Evolutionary conservation across 2,888 invertebrate genomes (phyloP), one percentile per base, ranked within the genome.

Genomic region (Brachylomia viminalis): DNA sequence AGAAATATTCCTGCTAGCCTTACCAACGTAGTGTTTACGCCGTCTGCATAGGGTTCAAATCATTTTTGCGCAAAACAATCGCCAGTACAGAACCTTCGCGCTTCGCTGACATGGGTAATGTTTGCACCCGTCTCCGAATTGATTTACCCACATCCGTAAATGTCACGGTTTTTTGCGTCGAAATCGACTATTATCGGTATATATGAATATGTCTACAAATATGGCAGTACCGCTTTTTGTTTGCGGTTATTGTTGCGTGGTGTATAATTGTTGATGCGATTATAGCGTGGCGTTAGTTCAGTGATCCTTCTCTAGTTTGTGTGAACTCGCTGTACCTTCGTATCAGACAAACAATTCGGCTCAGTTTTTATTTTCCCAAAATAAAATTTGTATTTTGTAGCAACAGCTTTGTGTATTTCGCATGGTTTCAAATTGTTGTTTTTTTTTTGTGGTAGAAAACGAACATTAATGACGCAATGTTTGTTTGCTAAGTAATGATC

Each of bases 111-210:
- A 93, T 89, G 94, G 94, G 95, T 94, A 90, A 90, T 93, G 94
- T 95, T 94, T 93, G 92, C 92, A 88, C 91, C 90, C 90, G 90
- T 89, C 90, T 90, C 89, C 86, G 92, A 94, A 95, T 94, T 94
- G 94, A 95, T 95, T 95, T 93, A 93, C 95, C 94, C 95, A 95
- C 93, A 95, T 95, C 94, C 92, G 93, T 94, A 93, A 92, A 93
- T 92, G 94, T 94, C 94, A 94, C 90, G 90, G 88, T 92, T 92
- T 94, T 94, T 92, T 89, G 90, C 89, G 89, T 87, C 90, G 80
- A 88, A 87, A 86, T 82, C 86, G 84, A 86, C 88, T 91, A 90
- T 92, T 92, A 92, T 92, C 91, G 89, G 87, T 89, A 87, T 89
- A 87, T 89, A 89, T 89, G 87, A 88, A 90, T 88, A 88, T 88